phyloP scores from a whole-genome alignment of 1,140 invertebrate species.

The Camponotus pennsylvanicus region DNA sequence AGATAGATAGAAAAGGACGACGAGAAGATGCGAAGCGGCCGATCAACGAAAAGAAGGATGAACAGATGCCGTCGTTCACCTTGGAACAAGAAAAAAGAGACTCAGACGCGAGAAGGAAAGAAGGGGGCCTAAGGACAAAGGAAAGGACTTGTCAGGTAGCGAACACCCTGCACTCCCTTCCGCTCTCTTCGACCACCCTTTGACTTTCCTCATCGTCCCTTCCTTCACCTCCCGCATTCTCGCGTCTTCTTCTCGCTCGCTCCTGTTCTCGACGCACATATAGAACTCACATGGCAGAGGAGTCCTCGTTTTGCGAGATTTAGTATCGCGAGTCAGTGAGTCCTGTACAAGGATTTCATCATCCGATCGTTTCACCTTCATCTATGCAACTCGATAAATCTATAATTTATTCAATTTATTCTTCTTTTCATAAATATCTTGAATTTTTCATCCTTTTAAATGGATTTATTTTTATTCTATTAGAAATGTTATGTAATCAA shows the following conservation, averaged over 20 bases:
- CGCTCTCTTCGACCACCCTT: slow-evolving; percentile 62
- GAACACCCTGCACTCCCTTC: slow-evolving; percentile 70
- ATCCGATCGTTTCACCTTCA: slow-evolving; percentile 34
- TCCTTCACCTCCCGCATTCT: slow-evolving; percentile 1
- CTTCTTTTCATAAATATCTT: neutral
- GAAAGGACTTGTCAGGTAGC: slow-evolving; percentile 80
- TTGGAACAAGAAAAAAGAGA: slow-evolving; percentile 73
- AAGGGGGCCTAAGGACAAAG: slow-evolving; percentile 73
- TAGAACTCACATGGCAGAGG: slow-evolving; percentile 18
- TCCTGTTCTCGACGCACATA: slow-evolving; percentile 47
- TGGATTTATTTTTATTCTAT: neutral
- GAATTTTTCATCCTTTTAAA: neutral
- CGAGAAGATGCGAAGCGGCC: slow-evolving; percentile 29
- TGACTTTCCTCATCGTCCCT: slow-evolving; percentile 60
- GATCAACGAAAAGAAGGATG: slow-evolving; percentile 52
- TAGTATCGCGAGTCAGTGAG: slow-evolving; percentile 44
- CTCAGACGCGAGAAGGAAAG: slow-evolving; percentile 33
- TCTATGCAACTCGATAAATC: slow-evolving; percentile 2
- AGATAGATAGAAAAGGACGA: slow-evolving; percentile 44
- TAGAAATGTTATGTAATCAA: neutral
- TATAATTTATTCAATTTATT: slow-evolving; percentile 8
- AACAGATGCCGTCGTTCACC: slow-evolving; percentile 69
- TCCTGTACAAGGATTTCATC: slow-evolving; percentile 44
- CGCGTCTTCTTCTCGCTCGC: neutral
- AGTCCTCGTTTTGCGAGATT: slow-evolving; percentile 56